phyloP scores from a whole-genome alignment of 2,797 vertebrate genomes.

The Martes flavigula region DNA sequence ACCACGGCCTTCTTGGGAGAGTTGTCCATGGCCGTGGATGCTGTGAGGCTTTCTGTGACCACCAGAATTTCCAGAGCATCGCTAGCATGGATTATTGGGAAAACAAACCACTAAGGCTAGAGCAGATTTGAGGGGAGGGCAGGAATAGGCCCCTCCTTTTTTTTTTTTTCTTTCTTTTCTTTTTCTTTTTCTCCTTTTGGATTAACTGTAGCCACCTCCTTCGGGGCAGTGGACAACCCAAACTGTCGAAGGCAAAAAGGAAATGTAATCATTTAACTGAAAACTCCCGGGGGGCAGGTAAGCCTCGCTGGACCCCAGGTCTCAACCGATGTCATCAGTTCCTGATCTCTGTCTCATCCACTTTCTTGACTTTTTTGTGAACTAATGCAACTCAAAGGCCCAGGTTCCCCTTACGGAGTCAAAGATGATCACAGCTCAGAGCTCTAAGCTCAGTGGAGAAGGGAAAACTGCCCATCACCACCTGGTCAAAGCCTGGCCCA shows the following conservation, averaged over 20 bases:
- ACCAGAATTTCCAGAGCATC: not conserved
- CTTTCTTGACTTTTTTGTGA: not conserved
- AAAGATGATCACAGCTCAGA: not conserved
- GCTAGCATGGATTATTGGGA: not conserved
- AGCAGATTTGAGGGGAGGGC: not conserved
- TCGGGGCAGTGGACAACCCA: not conserved
- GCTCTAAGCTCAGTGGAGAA: not conserved
- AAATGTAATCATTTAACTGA: not conserved
- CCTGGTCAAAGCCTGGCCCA: not conserved
- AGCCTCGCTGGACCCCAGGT: not conserved
- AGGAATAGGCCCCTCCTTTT: not conserved
- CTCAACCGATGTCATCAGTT: not conserved
- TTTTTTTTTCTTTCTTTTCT: no score
- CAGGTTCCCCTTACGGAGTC: not conserved
- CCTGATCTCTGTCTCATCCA: not conserved
- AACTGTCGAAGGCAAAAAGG: not conserved
- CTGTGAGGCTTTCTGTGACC: not conserved
- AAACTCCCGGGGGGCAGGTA: not conserved
- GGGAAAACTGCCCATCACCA: not conserved
- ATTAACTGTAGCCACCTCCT: not conserved
- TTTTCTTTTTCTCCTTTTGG: no score
- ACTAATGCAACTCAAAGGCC: not conserved
- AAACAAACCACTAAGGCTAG: not conserved
- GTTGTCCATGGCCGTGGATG: not conserved
- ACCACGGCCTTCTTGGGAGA: not conserved